Evolutionary conservation across 2,888 invertebrate genomes (phyloP), one percentile per base, ranked within the genome.

Genomic region (Caenorhabditis sinica): DNA sequence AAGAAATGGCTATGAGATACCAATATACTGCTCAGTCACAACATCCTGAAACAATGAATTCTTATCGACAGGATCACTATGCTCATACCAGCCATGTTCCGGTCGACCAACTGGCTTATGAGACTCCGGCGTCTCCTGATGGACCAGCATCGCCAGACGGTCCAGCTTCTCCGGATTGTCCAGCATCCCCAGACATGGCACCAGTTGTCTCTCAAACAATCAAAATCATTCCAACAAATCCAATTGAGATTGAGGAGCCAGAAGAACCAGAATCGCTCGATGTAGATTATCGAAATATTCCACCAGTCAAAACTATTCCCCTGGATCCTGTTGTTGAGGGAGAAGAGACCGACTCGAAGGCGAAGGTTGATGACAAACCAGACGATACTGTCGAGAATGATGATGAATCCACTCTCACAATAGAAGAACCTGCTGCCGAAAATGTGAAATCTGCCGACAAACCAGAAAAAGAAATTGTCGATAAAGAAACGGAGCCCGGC

Each of bases 171-270:
- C 15, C n/a, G 2, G 76, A 76, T 25, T 28, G 68, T 5, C 77
- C 77, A 28, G 77, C 68, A 9, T 77, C 77, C 20, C 77, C 77
- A 1, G 77, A 77, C 45, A 69, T 77, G 69, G 40, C 28, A 17
- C 76, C 76, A 36, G 49, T 33, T 6, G 40, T 25, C 9, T 23
- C 60, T 4, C 76, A 76, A 25, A 9, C 36, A 17, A 56, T 76
- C 8, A 76, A 68, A 20, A 58, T 68, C 23, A 76, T 76, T 60
- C 76, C 76, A 25, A 66, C 58, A 9, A 5, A 11, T 5, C 28
- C 58, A 28, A 66, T 33, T 4, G 33, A 28, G 4, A 40, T 4
- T 11, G 36, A 36, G 8, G 63, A 43, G 25, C 25, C 28, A 15
- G 56, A 28, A 25, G 56, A 56, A 20, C 56, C 56, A 15, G 56